phyloP scores from a whole-genome alignment of 2,888 invertebrate genomes.

The Tachina fera region DNA sequence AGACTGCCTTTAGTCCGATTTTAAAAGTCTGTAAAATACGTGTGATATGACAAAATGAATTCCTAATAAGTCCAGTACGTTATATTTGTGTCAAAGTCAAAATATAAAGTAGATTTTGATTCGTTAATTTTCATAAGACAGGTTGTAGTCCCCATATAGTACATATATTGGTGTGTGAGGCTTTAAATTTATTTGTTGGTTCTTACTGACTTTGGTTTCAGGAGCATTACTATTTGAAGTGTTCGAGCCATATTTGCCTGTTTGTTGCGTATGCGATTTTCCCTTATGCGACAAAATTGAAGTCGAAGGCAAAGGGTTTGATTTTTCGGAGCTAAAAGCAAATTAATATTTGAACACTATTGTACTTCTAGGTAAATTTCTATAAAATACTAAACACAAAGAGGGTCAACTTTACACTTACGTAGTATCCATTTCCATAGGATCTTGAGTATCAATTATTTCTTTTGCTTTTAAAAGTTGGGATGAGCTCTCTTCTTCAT shows the following conservation, averaged over 20 bases:
- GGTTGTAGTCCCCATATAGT: slow-evolving; percentile 65
- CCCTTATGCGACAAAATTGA: slow-evolving; percentile 76
- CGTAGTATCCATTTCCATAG: slow-evolving; percentile 81
- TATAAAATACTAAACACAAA: slow-evolving; percentile 6
- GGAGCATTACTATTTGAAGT: slow-evolving; percentile 81
- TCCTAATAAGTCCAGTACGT: slow-evolving; percentile 44
- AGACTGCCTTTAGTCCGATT: slow-evolving; percentile 57
- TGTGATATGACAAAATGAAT: slow-evolving; percentile 54
- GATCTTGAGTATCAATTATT: slow-evolving; percentile 79
- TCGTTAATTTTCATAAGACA: slow-evolving; percentile 72
- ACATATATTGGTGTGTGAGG: slow-evolving; percentile 66
- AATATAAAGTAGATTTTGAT: slow-evolving; percentile 72
- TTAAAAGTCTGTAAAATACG: slow-evolving; percentile 32
- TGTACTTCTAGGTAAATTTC: neutral
- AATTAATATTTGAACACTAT: slow-evolving; percentile 37
- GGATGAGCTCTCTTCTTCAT: slow-evolving; percentile 48
- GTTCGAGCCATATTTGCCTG: slow-evolving; percentile 81
- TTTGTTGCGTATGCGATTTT: slow-evolving; percentile 81
- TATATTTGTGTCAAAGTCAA: slow-evolving; percentile 54
- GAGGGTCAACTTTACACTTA: slow-evolving; percentile 80
- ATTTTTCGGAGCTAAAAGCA: slow-evolving; percentile 79
- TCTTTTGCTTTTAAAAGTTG: slow-evolving; percentile 71
- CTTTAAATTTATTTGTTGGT: slow-evolving; percentile 83
- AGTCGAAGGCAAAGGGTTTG: slow-evolving; percentile 82
- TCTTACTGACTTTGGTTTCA: slow-evolving; percentile 99